A percentile compares a stretch with the other conserved stretches of the same genome.
Evolutionary conservation across 2,113 vertebrate species (phyloP).

Genomic region (Campylorhamphus procurvoides): DNA sequence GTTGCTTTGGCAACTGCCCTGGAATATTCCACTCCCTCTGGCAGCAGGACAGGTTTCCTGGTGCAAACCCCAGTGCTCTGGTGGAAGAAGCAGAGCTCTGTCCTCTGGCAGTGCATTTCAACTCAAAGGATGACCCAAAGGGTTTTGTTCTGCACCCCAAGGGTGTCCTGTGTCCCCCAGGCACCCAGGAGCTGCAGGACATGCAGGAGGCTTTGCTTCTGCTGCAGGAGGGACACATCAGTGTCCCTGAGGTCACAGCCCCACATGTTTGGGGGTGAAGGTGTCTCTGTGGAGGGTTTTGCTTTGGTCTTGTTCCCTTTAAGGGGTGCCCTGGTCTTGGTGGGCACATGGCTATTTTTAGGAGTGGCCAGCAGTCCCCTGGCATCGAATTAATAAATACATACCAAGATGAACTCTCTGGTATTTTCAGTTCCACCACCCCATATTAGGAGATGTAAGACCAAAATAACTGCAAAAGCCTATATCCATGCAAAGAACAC

Average conservation of each 20-base stretch:
- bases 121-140: not conserved
- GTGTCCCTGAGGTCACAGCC: no score
- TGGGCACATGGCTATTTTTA: not conserved
- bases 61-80: not conserved
- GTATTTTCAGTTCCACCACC: not conserved
- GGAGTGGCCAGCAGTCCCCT: not conserved
- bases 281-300: not conserved
- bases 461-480: constrained; percentile 9
- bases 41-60: not conserved
- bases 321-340: not conserved
- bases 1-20: not conserved
- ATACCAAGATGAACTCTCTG: not conserved
- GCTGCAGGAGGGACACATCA: not conserved
- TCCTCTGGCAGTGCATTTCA: no score
- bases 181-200: not conserved
- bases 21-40: not conserved
- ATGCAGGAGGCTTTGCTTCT: not conserved
- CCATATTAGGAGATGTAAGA: constrained; percentile 11
- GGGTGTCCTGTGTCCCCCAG: not conserved
- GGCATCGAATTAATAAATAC: not conserved
- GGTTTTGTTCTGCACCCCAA: not conserved
- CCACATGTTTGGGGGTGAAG: fast-evolving
- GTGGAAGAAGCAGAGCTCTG: no score
- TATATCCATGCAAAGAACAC: not conserved
- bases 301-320: not conserved